phyloP scores from a whole-genome alignment of 2,113 vertebrate species.

The Bolborhynchus lineola region DNA sequence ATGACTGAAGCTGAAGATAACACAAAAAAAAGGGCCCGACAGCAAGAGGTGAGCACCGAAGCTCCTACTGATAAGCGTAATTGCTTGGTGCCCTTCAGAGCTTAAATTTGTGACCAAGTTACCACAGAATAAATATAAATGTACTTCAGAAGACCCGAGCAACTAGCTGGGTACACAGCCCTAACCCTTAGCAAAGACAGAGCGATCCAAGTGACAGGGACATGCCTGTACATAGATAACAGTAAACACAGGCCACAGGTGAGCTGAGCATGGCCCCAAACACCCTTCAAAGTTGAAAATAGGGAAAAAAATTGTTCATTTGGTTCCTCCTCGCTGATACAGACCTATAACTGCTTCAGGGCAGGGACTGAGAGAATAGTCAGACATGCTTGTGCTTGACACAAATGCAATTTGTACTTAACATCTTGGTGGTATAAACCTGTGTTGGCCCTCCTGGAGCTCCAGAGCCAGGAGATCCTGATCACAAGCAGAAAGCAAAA shows the following conservation, averaged over 20 bases:
- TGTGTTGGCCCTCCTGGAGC: neutral
- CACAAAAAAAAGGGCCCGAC: neutral
- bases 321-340: neutral
- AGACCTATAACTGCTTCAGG: neutral
- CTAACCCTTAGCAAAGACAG: neutral
- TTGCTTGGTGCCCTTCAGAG: neutral
- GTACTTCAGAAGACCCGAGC: neutral
- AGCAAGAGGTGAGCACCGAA: neutral
- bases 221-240: neutral
- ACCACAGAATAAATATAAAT: neutral
- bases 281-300: neutral
- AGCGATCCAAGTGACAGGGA: neutral
- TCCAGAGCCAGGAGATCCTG: neutral
- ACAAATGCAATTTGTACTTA: neutral
- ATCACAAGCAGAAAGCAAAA: neutral
- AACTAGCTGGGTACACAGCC: neutral
- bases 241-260: neutral
- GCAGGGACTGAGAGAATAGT: neutral
- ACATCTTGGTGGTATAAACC: neutral
- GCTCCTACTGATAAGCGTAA: neutral
- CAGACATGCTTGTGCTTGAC: neutral
- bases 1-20: neutral
- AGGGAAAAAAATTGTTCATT: neutral
- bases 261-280: neutral
- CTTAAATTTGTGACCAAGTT: neutral